phyloP scores from a whole-genome alignment of 1,140 invertebrate genomes.

The Zophobas morio region DNA sequence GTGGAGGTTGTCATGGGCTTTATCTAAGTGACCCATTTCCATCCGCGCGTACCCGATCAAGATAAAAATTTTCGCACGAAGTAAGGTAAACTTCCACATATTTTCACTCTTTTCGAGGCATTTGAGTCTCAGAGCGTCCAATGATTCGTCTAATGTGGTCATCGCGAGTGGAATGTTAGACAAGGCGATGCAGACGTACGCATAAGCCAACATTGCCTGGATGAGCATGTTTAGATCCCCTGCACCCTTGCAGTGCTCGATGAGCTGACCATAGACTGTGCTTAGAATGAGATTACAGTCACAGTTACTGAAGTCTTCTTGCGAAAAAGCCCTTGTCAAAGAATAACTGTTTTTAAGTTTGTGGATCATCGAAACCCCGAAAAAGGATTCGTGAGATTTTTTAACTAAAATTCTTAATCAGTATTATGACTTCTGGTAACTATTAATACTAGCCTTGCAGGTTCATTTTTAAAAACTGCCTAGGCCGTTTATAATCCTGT shows the following conservation, averaged over 20 bases:
- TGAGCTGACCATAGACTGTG: constrained; percentile 71
- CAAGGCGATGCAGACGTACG: constrained; percentile 69
- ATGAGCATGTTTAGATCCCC: constrained; percentile 65
- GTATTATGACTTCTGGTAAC: too few species aligned
- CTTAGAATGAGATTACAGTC: constrained; percentile 72
- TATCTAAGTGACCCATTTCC: constrained; percentile 64
- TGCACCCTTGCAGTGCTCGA: constrained; percentile 73
- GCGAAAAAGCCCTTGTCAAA: constrained; percentile 66
- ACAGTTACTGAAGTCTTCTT: constrained; percentile 69
- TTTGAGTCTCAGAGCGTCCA: constrained; percentile 64
- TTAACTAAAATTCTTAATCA: not conserved
- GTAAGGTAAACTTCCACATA: constrained; percentile 65
- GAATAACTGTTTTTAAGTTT: constrained; percentile 59
- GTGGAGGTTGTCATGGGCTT: constrained; percentile 64
- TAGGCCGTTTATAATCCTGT: too few species aligned
- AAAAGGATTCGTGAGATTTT: constrained; percentile 30
- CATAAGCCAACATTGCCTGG: constrained; percentile 72
- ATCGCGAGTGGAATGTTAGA: constrained; percentile 71
- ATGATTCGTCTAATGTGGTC: constrained; percentile 69
- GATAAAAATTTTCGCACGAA: constrained; percentile 68
- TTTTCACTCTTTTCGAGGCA: constrained; percentile 62
- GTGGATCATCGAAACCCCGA: constrained; percentile 58
- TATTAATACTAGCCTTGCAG: too few species aligned
- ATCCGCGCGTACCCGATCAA: constrained; percentile 68
- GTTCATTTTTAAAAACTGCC: too few species aligned